Evolutionary conservation across 2,888 invertebrate species (phyloP).

Genomic region (Euplexia lucipara): DNA sequence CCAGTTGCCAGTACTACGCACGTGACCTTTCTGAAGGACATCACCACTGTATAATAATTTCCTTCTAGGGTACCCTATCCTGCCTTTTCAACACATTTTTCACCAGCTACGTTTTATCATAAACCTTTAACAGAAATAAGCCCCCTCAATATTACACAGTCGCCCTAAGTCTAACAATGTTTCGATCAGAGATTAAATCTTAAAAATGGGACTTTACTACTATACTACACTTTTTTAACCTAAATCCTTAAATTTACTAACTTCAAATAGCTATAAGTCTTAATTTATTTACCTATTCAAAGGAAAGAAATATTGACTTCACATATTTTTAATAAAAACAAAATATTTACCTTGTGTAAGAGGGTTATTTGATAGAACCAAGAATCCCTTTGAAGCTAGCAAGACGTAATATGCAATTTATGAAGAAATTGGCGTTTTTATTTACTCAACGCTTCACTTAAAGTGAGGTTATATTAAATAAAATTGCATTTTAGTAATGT

Average conservation of each 20-base stretch:
- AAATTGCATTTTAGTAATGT: slow-evolving; percentile 42
- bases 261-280: slow-evolving; percentile 12
- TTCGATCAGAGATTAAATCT: slow-evolving; percentile 11
- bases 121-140: slow-evolving; percentile 7
- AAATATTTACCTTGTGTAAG: slow-evolving; percentile 22
- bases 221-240: slow-evolving; percentile 3
- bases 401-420: slow-evolving; percentile 58
- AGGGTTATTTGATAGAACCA: slow-evolving; percentile 30
- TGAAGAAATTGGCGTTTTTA: slow-evolving; percentile 52
- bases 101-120: slow-evolving; percentile 2
- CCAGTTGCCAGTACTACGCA: no score
- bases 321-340: slow-evolving; percentile 37
- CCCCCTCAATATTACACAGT: slow-evolving; percentile 5
- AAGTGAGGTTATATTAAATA: slow-evolving; percentile 23
- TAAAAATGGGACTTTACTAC: slow-evolving; percentile 6
- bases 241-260: slow-evolving; percentile 24
- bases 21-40: no score
- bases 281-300: slow-evolving; percentile 20
- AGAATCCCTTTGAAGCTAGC: slow-evolving; percentile 53
- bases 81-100: no score
- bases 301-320: slow-evolving; percentile 39
- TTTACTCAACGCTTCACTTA: slow-evolving; percentile 41
- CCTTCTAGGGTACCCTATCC: no score
- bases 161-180: not conserved
- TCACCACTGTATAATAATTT: no score